These are phyloP conservation scores for Iselma pallidipennis DNA, from an alignment of 2,888 invertebrate genomes.

Conservation along the genomic window DNA sequence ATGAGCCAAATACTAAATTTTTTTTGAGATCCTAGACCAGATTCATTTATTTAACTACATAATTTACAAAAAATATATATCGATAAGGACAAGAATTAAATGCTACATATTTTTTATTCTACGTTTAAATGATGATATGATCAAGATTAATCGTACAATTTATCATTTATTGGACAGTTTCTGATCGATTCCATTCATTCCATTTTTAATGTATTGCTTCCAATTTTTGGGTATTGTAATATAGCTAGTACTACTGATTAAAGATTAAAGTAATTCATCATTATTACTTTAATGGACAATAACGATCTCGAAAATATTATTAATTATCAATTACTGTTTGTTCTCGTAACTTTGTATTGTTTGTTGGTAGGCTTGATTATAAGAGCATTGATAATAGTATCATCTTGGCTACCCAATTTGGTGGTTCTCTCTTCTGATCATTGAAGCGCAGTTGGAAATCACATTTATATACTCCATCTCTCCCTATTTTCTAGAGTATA, in stretches of 20 bases:
- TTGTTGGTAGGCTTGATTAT: neutral
- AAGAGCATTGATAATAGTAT: neutral
- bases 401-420: neutral
- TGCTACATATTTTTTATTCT: neutral
- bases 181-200: too few relatives aligned
- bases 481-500: neutral
- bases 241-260: too few relatives aligned
- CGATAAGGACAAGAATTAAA: too few relatives aligned
- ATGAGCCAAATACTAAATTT: too few relatives aligned
- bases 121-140: too few relatives aligned
- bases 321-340: constrained; percentile 1
- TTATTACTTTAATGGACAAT: too few relatives aligned
- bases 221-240: too few relatives aligned
- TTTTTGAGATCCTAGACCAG: too few relatives aligned
- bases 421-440: neutral
- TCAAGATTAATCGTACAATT: neutral
- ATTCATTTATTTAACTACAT: too few relatives aligned
- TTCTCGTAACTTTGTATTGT: neutral
- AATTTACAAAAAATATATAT: too few relatives aligned
- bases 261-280: neutral
- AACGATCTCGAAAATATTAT: neutral
- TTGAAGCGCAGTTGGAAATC: neutral
- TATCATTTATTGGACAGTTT: neutral
- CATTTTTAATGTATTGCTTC: too few relatives aligned
- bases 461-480: neutral